Evolutionary conservation across 2,113 vertebrate genomes (phyloP).

Genomic region (Neomonachus schauinslandi): DNA sequence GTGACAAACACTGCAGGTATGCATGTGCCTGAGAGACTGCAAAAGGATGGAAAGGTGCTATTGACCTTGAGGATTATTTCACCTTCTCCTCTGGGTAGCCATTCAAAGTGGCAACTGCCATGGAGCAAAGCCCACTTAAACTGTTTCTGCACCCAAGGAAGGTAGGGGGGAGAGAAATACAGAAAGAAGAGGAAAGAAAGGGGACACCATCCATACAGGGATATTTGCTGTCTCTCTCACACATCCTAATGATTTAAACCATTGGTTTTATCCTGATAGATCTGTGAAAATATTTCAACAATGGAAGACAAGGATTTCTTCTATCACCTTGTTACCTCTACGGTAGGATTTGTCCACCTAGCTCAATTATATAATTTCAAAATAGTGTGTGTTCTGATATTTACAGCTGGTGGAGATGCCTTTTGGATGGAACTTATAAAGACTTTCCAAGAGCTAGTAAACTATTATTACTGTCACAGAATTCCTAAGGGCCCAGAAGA

Average conservation of each 20-base stretch:
- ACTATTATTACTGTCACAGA: background rate
- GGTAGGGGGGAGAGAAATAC: background rate
- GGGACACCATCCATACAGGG: background rate
- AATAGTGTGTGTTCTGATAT: background rate
- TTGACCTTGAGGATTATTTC: background rate
- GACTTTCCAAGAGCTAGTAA: conserved; percentile 21
- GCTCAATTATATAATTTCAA: background rate
- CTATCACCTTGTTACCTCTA: background rate
- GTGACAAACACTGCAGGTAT: background rate
- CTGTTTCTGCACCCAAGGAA: background rate
- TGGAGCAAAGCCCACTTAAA: background rate
- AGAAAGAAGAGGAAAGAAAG: background rate
- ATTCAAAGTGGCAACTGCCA: background rate
- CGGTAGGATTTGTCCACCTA: background rate
- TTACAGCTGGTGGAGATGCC: conserved; percentile 3
- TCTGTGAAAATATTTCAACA: background rate
- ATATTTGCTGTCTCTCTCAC: background rate
- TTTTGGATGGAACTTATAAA: background rate
- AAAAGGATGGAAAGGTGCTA: background rate
- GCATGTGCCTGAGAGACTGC: background rate
- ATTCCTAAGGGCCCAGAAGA: background rate
- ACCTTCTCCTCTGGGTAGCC: background rate
- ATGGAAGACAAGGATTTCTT: background rate
- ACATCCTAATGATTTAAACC: too few relatives aligned
- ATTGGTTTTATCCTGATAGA: background rate